These are phyloP conservation scores for Crocuta crocuta DNA, from an alignment of 2,113 vertebrate genomes.

Conservation along the genomic window DNA sequence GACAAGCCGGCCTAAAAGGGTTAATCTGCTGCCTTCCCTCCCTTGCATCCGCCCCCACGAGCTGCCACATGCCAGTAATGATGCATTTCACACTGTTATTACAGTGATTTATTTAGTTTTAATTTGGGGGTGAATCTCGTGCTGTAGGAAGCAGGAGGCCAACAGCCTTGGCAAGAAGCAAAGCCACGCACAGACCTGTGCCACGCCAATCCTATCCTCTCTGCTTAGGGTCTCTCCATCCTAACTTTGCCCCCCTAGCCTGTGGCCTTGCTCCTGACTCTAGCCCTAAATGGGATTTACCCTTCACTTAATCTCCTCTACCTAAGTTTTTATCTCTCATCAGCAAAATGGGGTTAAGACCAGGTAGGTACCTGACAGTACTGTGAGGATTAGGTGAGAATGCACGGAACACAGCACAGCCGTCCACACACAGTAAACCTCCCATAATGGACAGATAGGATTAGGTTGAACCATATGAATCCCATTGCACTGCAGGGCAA, in stretches of 20 bases:
- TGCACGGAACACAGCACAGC: neutral
- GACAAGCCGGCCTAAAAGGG: neutral
- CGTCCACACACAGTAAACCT: neutral
- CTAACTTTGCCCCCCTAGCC: neutral
- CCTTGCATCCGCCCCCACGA: neutral
- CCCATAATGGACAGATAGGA: neutral
- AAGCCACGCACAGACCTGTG: neutral
- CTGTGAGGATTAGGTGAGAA: neutral
- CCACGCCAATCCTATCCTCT: neutral
- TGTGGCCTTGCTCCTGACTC: neutral
- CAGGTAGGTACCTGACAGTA: neutral
- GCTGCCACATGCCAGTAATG: constrained; percentile 70
- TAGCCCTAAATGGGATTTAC: neutral
- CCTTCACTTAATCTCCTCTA: neutral
- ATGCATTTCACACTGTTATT: constrained; percentile 82
- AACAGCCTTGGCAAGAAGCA: constrained; percentile 74
- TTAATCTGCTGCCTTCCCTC: constrained; percentile 40
- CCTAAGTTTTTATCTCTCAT: neutral
- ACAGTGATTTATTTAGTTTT: constrained; percentile 80
- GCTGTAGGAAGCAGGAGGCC: constrained; percentile 77
- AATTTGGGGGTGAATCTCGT: constrained; percentile 77
- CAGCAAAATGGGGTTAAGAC: neutral
- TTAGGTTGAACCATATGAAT: neutral
- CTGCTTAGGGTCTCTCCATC: neutral
- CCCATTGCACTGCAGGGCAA: neutral